These are phyloP conservation scores for Oscheius sp. DNA, from an alignment of 2,888 invertebrate species.

Conservation along the genomic window DNA sequence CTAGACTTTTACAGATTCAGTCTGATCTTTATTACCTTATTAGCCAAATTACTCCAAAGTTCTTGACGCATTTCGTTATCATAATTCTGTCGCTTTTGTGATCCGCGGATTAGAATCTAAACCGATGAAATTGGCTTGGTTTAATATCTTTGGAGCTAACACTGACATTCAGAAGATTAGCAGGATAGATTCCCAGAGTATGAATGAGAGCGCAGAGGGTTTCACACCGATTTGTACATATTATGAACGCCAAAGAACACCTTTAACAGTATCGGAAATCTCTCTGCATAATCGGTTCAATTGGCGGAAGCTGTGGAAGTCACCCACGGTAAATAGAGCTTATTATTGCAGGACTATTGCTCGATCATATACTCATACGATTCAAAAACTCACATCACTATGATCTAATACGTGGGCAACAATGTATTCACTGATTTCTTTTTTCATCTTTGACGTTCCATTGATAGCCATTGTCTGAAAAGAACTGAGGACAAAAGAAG, in stretches of 20 bases:
- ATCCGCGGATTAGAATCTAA: slow-evolving; percentile 20
- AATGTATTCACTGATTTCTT: slow-evolving; percentile 42
- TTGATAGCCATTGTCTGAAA: not conserved
- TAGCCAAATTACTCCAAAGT: slow-evolving; percentile 29
- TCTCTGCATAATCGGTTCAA: no score
- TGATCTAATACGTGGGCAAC: slow-evolving; percentile 40
- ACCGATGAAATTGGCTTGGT: not conserved
- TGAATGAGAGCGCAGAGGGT: no score
- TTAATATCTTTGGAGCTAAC: not conserved
- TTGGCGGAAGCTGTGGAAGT: slow-evolving; percentile 15
- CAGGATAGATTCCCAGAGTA: not conserved
- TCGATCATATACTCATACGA: no score
- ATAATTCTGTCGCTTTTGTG: slow-evolving; percentile 27
- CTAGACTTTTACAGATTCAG: not conserved
- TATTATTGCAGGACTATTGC: slow-evolving; percentile 13
- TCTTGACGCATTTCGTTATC: slow-evolving; percentile 30
- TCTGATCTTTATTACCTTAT: slow-evolving; percentile 8
- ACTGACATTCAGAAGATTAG: not conserved
- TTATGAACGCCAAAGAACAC: no score
- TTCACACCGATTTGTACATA: no score
- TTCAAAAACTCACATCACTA: slow-evolving; percentile 33
- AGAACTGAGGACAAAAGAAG: not conserved
- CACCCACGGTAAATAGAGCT: slow-evolving; percentile 21
- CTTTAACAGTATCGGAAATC: no score
- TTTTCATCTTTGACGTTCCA: slow-evolving; percentile 18